Percentiles rank a stretch among this genome's conserved stretches.
Evolutionary conservation across 2,113 vertebrate genomes (phyloP).

Genomic region (Corythoichthys intestinalis): DNA sequence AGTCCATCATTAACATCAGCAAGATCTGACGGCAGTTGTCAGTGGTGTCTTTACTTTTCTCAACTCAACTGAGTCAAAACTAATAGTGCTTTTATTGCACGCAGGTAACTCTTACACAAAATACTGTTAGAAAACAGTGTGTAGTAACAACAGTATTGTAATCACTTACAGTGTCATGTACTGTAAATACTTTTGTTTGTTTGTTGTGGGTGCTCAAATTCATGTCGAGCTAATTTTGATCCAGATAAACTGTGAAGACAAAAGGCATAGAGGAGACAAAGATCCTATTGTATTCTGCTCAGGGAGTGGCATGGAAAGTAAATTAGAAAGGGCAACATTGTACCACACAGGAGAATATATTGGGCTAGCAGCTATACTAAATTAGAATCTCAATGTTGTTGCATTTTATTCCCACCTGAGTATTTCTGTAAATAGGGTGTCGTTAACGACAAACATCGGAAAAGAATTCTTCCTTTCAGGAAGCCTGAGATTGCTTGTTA

Average conservation of each 20-base stretch:
- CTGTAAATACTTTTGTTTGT: slow-evolving; percentile 51
- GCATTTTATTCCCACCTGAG: neutral
- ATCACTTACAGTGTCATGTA: slow-evolving; percentile 64
- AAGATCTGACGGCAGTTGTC: slow-evolving; percentile 44
- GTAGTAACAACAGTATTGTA: slow-evolving; percentile 61
- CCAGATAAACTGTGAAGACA: slow-evolving; percentile 45
- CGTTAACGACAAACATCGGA: slow-evolving; percentile 44
- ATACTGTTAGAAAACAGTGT: slow-evolving; percentile 63
- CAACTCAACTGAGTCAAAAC: slow-evolving; percentile 51
- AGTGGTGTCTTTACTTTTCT: slow-evolving; percentile 63
- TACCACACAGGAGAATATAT: neutral
- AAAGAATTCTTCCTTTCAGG: slow-evolving; percentile 58
- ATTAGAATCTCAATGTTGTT: slow-evolving; percentile 16
- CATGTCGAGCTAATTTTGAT: slow-evolving; percentile 34
- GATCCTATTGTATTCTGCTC: slow-evolving; percentile 10
- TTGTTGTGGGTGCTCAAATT: slow-evolving; percentile 41
- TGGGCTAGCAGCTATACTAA: neutral
- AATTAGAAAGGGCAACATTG: slow-evolving; percentile 3
- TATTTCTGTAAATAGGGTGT: slow-evolving; percentile 48
- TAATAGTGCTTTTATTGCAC: slow-evolving; percentile 51
- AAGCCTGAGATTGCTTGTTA: slow-evolving; percentile 56
- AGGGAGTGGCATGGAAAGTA: neutral
- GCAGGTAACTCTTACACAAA: slow-evolving; percentile 51
- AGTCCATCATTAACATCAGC: slow-evolving; percentile 45
- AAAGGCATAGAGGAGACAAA: slow-evolving; percentile 1